Evolutionary conservation across 2,113 vertebrate genomes (phyloP), one percentile per base, ranked within the genome.

Genomic region (Triplophysa siluroides): DNA sequence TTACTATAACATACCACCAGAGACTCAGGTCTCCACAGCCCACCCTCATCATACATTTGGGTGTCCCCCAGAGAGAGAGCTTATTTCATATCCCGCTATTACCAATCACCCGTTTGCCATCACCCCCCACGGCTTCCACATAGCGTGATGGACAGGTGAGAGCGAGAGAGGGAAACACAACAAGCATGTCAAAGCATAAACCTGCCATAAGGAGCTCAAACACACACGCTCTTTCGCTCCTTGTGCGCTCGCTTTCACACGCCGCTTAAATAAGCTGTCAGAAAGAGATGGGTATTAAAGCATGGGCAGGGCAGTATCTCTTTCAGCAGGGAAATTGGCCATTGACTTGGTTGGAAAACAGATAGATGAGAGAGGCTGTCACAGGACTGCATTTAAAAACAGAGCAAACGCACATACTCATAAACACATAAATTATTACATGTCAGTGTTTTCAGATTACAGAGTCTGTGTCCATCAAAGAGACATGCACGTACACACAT

Each of bases 251-350:
- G 78, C 63, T 26, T 70, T 71, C 81, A 72, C 67, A 78, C 47
- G 16, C 87, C 86, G 86, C 90, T 89, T 90, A 91, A 92, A 91
- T 92, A 92, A 91, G 88, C 90, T 91, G 88, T 92, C 91, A 92
- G 70, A 50, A 90, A 88, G 88, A 91, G 91, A 90, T 90, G 89
- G 90, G 91, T 90, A 91, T 93, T 92, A 92, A 91, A 86, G 87
- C 89, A 88, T 86, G 91, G 87, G 85, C 90, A 91, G 88, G 88
- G 86, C 90, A 90, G 88, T 91, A 87, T 90, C 87, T 87, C 87
- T 78, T 81, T 83, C 86, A 88, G 88, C 86, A 88, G 87, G 89
- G 87, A 89, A 88, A 88, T 85, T 50, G 86, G 85, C 85, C 82
- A 81, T 82, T 92, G 88, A 91, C 88, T 92, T 90, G 84, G 29